Base-by-base conservation (phyloP, 2,888 invertebrate genomes). In the Phania funesta region DNA sequence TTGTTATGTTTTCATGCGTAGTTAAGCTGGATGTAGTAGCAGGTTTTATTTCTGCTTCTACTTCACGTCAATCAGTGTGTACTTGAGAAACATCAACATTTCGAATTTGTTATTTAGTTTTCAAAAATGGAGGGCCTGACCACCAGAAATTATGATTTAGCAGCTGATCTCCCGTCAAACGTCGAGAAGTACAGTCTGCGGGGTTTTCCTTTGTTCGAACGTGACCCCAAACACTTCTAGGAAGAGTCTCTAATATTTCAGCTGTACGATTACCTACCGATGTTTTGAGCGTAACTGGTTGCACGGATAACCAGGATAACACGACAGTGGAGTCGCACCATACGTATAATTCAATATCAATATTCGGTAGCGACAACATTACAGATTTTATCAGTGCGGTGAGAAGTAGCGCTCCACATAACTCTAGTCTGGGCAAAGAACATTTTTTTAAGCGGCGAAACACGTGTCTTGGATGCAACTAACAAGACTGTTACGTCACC, bases 171-270 rank as follows among this genome's bases (percentile, higher is more conserved):
- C 32, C 60, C 35, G 44, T 38, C 6, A 70, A 18, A 13, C 64
- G 64, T 0, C 62, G 44, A 0, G 70, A 54, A 6, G 77, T 62
- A 44, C 78, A 78, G 26, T 78, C 78, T 1, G 78, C 71, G 0
- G 65, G 71, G 8, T 78, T 71, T 1, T 71, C 29, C 16, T 56
- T 65, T 1, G 38, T 32, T 3, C 5, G 13, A 1, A 70, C 70
- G 18, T 64, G 68, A 8, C 18, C 16, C 58, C 58, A 62, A 2
- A 52, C 1, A 5, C n/a, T 54, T 18, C 26, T 11, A n/a, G 41
- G 68, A 0, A 60, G 16, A 0, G 76, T 68, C 9, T 60, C 20
- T 8, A 60, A 16, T 24, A 60, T 58, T 26, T 76, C 60, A 0
- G 65, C n/a, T 5, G 52, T 77, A 6, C 70, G 46, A 48, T 68